Evolutionary conservation across 2,888 invertebrate species (phyloP), one percentile per base, ranked within the genome.

Genomic region (Steinernema carpocapsae): DNA sequence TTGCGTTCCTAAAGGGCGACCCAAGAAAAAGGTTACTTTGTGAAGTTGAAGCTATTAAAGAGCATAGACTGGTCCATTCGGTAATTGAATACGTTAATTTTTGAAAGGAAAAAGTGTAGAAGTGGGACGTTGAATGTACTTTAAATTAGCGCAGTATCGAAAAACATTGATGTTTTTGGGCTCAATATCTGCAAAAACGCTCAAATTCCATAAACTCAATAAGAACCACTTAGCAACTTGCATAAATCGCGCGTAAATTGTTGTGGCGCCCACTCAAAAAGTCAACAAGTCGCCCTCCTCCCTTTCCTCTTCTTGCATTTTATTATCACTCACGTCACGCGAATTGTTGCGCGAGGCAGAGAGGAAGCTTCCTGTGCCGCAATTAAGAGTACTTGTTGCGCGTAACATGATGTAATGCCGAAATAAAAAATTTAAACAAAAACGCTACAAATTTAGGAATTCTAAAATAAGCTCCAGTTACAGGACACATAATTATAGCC

Each of bases 211-310:
- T 37, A 37, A 37, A 37, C 3, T 10, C 37, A 6, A 6, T 37
- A 6, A 6, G 3, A 10, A 37, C 37, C 37, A 37, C 10, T 37
- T 37, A 6, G 37, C 37, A 37, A 37, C 37, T n/a, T n/a, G n/a
- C n/a, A n/a, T n/a, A n/a, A n/a, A 37, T 37, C 37, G 37, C 37
- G 37, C 37, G 37, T 37, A 10, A 37, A 37, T 37, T 37, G 64
- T 32, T 26, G 22, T 17, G 17, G 32, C 64, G 64, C 64, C 64
- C 64, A 26, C 64, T 29, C 64, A 64, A 64, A 64, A 64, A 64
- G 32, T 56, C 10, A 26, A 14, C 43, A 14, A n/a, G 51, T 10
- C 51, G 51, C 51, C 6, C 14, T 6, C 64, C 17, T 4, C 12
- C 29, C 7, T 29, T 29, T 26, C 32, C 26, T 64, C 64, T 7